Evolutionary conservation across 2,797 vertebrate species (phyloP).

Genomic region (Acomys russatus): DNA sequence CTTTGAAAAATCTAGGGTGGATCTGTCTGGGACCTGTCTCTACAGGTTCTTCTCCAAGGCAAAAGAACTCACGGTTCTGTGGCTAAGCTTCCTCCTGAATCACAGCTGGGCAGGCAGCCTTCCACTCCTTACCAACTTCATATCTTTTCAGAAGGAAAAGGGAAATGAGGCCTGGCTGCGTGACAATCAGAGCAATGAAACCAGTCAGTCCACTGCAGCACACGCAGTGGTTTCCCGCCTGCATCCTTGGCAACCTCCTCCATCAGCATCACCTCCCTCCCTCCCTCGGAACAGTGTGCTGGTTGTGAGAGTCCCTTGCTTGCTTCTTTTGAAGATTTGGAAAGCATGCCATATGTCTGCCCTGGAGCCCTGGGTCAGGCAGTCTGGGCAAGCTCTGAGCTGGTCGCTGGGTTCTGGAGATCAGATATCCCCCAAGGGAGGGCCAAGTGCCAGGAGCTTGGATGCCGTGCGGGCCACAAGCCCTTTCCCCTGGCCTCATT

Average conservation of each 20-base stretch:
- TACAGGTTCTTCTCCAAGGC: constrained; percentile 62
- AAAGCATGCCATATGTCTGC: constrained; percentile 39
- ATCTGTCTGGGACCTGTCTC: constrained; percentile 63
- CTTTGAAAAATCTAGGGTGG: constrained; percentile 69
- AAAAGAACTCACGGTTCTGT: background rate
- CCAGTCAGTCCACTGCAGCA: background rate
- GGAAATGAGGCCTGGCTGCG: constrained; percentile 9
- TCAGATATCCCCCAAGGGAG: constrained; percentile 50
- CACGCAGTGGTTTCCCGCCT: background rate
- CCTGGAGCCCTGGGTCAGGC: background rate
- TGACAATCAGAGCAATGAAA: background rate
- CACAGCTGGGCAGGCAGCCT: constrained; percentile 17
- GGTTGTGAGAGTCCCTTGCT: constrained; percentile 34
- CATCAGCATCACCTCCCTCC: background rate
- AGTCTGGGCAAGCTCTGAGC: constrained; percentile 35
- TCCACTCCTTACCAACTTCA: constrained; percentile 23
- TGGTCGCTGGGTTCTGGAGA: background rate
- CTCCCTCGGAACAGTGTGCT: background rate
- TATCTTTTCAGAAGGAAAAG: constrained; percentile 42
- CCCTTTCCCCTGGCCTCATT: background rate
- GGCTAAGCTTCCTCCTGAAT: constrained; percentile 62
- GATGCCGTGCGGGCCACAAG: background rate
- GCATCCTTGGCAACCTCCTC: background rate
- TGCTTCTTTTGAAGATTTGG: constrained; percentile 67
- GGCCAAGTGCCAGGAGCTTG: background rate